phyloP scores from a whole-genome alignment of 2,888 invertebrate species.

The Penaeus monodon region DNA sequence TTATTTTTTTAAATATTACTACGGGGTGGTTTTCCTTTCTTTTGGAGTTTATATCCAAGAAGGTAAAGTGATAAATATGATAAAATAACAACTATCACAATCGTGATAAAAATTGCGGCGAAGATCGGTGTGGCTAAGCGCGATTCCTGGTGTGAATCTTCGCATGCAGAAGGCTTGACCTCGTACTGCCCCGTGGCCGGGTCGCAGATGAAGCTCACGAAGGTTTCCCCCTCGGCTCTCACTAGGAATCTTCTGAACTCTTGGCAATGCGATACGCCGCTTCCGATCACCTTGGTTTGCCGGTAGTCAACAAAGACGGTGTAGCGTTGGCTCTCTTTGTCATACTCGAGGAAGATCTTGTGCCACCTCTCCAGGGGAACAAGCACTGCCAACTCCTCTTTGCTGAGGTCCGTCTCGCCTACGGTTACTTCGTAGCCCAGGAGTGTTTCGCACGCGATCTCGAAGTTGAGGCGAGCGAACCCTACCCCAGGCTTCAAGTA shows the following conservation, averaged over 20 bases:
- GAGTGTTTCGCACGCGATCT: neutral
- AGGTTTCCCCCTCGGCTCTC: constrained; percentile 9
- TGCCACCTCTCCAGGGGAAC: constrained; percentile 9
- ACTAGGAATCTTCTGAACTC: neutral
- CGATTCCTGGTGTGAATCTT: no score
- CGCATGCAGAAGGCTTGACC: no score
- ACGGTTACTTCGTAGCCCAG: neutral
- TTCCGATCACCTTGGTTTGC: neutral
- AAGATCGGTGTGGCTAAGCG: no score
- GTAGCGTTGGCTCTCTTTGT: neutral
- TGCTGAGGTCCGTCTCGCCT: neutral
- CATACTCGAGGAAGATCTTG: neutral
- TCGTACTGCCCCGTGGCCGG: constrained; percentile 22
- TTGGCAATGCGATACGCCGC: neutral
- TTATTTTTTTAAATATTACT: no score
- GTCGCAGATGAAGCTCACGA: constrained; percentile 18
- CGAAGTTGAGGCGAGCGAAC: constrained; percentile 16
- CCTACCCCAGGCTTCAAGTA: constrained; percentile 24
- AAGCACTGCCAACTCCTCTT: neutral
- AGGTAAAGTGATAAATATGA: no score
- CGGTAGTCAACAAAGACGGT: neutral
- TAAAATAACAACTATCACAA: no score
- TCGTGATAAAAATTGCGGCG: no score
- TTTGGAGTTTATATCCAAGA: no score
- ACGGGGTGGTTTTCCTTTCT: no score